These are phyloP conservation scores for Lanius ludovicianus DNA, from an alignment of 2,113 vertebrate genomes.

Conservation along the genomic window DNA sequence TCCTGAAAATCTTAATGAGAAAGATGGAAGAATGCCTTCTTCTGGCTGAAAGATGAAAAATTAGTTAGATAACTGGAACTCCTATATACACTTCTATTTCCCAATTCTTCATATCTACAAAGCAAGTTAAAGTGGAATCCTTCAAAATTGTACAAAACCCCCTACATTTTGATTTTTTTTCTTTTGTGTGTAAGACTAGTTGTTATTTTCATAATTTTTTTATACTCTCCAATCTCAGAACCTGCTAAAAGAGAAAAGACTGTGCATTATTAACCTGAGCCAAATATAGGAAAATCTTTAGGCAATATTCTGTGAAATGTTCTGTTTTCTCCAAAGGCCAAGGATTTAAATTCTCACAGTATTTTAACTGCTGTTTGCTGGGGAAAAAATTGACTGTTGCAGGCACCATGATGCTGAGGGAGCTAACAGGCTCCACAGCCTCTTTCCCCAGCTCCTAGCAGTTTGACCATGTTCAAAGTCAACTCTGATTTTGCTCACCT, in stretches of 20 bases:
- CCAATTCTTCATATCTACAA: not conserved
- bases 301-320: not conserved
- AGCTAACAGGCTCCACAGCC: not conserved
- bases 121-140: not conserved
- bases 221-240: not conserved
- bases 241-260: not conserved
- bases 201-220: not conserved
- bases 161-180: too few species aligned
- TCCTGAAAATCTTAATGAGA: not conserved
- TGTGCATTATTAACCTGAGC: not conserved
- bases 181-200: not conserved
- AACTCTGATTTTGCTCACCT: not conserved
- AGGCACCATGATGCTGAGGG: not conserved
- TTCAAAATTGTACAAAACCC: not conserved
- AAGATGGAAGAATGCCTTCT: not conserved
- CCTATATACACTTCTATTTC: not conserved
- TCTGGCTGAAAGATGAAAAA: not conserved
- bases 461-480: not conserved
- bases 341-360: not conserved
- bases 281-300: not conserved
- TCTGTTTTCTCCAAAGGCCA: not conserved
- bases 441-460: not conserved
- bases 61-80: not conserved
- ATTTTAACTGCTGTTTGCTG: not conserved
- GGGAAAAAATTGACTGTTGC: fast-evolving